Percentiles rank a stretch among this genome's conserved stretches.
Conservation (phyloP, 2,888 invertebrate species). For the Crossocerus cetratus region DNA sequence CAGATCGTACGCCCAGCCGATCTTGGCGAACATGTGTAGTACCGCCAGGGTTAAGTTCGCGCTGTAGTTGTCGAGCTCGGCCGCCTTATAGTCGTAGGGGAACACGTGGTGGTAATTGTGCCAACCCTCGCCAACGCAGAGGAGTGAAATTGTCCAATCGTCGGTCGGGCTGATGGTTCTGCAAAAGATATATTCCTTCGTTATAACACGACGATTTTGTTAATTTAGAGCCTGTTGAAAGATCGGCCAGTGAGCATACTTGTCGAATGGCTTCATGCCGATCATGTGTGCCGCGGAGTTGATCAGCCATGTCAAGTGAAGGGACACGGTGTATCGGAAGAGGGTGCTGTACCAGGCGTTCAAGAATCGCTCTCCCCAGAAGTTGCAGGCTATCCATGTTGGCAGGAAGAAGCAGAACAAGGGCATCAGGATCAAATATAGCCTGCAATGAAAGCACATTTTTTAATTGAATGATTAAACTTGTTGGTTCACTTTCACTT, state of each 20-base stretch:
- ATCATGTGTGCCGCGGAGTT: constrained; percentile 96
- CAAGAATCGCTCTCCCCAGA: constrained; percentile 87
- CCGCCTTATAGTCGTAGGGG: constrained; percentile 89
- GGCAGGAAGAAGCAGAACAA: constrained; percentile 89
- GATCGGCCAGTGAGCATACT: constrained; percentile 75
- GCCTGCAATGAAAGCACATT: constrained; percentile 76
- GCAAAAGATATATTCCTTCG: constrained; percentile 51
- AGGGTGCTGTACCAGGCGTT: constrained; percentile 88
- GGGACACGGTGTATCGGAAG: constrained; percentile 85
- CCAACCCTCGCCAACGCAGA: constrained; percentile 89
- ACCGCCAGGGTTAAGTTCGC: constrained; percentile 82
- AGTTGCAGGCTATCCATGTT: constrained; percentile 85
- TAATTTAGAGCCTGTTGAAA: not conserved
- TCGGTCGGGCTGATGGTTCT: constrained; percentile 85
- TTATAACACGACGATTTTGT: not conserved
- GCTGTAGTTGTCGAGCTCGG: constrained; percentile 84
- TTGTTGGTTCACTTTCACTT: not conserved
- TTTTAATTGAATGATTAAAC: not conserved
- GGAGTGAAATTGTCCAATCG: constrained; percentile 82
- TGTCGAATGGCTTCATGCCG: constrained; percentile 94
- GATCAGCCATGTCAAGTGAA: constrained; percentile 94
- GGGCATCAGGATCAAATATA: constrained; percentile 87
- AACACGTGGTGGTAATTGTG: constrained; percentile 94
- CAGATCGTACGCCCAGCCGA: constrained; percentile 91
- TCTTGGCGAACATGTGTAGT: constrained; percentile 83